Evolutionary conservation across 2,888 invertebrate species (phyloP).

Genomic region (Drosophila stalkeri): DNA sequence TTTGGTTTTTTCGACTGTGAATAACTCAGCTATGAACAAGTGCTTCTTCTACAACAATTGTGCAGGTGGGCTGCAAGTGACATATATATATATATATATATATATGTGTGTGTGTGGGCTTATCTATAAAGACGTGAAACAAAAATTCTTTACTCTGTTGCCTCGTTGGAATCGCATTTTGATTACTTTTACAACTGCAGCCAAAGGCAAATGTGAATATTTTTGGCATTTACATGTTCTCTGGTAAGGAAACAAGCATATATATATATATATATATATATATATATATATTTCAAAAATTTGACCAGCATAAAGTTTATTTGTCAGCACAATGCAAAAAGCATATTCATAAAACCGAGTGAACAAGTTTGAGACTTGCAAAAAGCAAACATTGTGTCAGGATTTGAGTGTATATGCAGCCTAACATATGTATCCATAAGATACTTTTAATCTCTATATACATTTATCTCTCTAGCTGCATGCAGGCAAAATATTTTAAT

Average conservation of each 20-base stretch:
- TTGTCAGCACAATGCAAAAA: neutral
- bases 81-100: neutral
- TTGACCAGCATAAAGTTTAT: neutral
- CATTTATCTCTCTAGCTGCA: neutral
- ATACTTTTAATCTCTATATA: neutral
- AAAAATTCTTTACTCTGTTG: neutral
- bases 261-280: neutral
- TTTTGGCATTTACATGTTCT: neutral
- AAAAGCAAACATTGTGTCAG: neutral
- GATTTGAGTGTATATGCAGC: too few species aligned
- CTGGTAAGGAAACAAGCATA: too few species aligned
- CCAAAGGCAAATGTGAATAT: neutral
- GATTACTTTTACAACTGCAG: neutral
- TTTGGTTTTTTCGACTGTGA: slow-evolving; percentile 57
- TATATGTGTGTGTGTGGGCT: neutral
- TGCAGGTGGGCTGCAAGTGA: neutral
- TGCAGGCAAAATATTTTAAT: slow-evolving; percentile 36
- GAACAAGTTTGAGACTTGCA: neutral
- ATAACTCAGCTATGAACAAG: slow-evolving; percentile 42
- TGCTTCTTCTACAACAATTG: slow-evolving; percentile 48
- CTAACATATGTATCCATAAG: neutral
- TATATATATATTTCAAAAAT: neutral
- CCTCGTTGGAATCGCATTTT: neutral
- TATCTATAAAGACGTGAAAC: slow-evolving; percentile 4
- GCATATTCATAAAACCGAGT: neutral